Conservation (phyloP, 2,113 vertebrate species). For the Podilymbus podiceps region DNA sequence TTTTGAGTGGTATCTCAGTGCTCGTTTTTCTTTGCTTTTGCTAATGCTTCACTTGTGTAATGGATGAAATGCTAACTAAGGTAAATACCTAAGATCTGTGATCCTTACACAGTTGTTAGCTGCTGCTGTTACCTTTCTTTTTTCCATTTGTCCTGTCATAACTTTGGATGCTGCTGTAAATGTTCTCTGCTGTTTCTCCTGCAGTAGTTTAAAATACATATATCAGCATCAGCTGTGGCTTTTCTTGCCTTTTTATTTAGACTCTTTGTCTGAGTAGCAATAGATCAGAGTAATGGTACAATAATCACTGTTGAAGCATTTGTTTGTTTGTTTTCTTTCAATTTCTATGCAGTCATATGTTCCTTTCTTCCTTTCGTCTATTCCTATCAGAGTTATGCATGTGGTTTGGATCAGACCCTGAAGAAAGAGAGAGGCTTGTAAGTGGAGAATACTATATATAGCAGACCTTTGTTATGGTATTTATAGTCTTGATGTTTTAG, state of each 20-base stretch:
- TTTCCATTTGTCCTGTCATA: background rate
- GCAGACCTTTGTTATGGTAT: background rate
- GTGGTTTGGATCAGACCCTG: background rate
- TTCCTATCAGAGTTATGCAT: background rate
- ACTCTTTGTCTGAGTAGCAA: background rate
- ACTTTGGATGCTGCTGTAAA: background rate
- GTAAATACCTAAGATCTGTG: background rate
- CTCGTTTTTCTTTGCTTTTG: background rate
- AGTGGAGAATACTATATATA: background rate
- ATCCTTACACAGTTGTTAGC: background rate
- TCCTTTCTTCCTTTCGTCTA: background rate
- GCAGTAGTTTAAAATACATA: background rate
- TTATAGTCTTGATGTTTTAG: background rate
- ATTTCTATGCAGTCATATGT: background rate
- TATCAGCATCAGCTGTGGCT: background rate
- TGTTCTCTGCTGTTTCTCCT: constrained; percentile 22
- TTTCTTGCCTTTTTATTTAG: background rate
- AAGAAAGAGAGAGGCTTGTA: background rate
- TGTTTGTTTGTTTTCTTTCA: constrained; percentile 43
- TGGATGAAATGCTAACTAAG: background rate
- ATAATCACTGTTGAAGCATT: background rate
- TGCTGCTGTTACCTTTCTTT: background rate
- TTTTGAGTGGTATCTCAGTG: background rate
- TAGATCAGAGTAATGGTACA: constrained; percentile 27
- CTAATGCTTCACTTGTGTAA: background rate